Evolutionary conservation across 2,888 invertebrate species (phyloP).

Genomic region (Taphrorychus bicolor): DNA sequence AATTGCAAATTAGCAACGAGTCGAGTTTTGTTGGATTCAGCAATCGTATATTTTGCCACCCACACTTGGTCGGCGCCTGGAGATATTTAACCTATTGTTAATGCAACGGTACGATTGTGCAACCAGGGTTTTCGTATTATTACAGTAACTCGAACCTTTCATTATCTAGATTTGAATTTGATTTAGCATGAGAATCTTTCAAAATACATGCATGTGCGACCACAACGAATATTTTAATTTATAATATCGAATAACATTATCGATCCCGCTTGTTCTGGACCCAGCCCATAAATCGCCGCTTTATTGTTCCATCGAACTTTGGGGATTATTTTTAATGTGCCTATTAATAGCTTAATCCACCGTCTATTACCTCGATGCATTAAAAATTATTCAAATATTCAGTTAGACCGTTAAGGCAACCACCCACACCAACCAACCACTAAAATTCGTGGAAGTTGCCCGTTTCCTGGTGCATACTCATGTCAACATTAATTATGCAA

Average conservation of each 20-base stretch:
- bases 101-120: constrained; percentile 46
- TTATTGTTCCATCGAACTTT: not conserved
- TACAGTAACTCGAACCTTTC: constrained; percentile 31
- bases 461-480: not conserved
- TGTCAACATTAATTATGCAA: not conserved
- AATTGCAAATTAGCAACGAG: constrained; percentile 20
- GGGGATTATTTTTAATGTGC: too few species aligned
- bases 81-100: constrained; percentile 55
- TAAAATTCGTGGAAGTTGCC: not conserved
- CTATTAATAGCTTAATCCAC: too few species aligned
- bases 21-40: constrained; percentile 45
- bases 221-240: constrained; percentile 2
- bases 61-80: constrained; percentile 51
- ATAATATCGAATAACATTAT: not conserved
- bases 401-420: not conserved
- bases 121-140: constrained; percentile 25
- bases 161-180: constrained; percentile 24
- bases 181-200: constrained; percentile 9
- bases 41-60: constrained; percentile 53
- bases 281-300: not conserved
- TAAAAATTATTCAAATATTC: not conserved
- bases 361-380: too few species aligned
- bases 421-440: not conserved
- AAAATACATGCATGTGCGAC: not conserved
- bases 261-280: too few species aligned